Evolutionary conservation across 2,888 invertebrate genomes (phyloP).

Genomic region (Nebria brevicollis): DNA sequence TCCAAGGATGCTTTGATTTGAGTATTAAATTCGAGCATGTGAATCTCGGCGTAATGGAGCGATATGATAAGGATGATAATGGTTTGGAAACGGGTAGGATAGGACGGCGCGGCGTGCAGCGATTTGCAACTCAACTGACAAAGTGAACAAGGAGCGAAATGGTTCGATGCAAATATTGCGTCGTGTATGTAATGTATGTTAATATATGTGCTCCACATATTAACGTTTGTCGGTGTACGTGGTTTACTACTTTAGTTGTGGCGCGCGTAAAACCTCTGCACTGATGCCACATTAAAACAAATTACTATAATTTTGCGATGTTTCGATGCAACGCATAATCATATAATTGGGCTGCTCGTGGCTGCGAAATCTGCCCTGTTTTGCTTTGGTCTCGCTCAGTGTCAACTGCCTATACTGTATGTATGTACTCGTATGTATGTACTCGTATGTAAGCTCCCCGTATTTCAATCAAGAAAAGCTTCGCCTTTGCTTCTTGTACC

Average conservation of each 20-base stretch:
- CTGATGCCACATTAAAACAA: slow-evolving; percentile 47
- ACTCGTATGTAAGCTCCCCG: background rate
- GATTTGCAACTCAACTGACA: slow-evolving; percentile 23
- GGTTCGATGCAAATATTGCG: slow-evolving; percentile 50
- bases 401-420: slow-evolving; percentile 28
- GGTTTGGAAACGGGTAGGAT: background rate
- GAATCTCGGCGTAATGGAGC: background rate
- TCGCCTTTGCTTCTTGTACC: background rate
- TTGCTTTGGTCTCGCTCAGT: background rate
- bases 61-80: background rate
- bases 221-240: slow-evolving; percentile 59
- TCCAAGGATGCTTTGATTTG: background rate
- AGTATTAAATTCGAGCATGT: background rate
- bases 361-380: background rate
- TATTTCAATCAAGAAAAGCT: slow-evolving; percentile 38
- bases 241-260: slow-evolving; percentile 35
- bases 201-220: slow-evolving; percentile 63
- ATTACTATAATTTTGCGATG: slow-evolving; percentile 46
- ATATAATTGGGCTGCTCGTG: slow-evolving; percentile 44
- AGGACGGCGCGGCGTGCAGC: slow-evolving; percentile 26
- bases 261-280: slow-evolving; percentile 28
- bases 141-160: slow-evolving; percentile 38
- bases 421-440: no score
- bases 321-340: slow-evolving; percentile 47
- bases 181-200: slow-evolving; percentile 58